These are phyloP conservation scores for Lynx canadensis DNA, from an alignment of 2,113 vertebrate species.

Conservation along the genomic window DNA sequence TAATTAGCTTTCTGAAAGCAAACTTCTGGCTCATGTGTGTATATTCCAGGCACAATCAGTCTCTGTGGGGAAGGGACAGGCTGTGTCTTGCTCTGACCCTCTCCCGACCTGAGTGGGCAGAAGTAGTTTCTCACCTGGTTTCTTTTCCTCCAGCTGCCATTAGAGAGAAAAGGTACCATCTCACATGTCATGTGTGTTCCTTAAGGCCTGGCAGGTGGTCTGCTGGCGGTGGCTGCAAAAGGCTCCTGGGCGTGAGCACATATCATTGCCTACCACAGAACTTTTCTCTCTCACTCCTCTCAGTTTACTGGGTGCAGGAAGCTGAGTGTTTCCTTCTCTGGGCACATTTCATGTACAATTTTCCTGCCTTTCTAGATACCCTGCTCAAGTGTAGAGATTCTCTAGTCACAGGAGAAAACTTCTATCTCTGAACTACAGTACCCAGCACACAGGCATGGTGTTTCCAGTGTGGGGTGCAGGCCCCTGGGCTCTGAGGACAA, in stretches of 20 bases:
- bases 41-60: background rate
- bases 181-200: background rate
- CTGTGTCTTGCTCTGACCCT: background rate
- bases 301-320: too few relatives aligned
- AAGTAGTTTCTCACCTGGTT: background rate
- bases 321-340: background rate
- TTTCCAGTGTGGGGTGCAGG: background rate
- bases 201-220: background rate
- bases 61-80: background rate
- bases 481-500: background rate
- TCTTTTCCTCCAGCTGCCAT: background rate
- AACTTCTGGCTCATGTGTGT: background rate
- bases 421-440: background rate
- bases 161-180: background rate
- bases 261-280: background rate
- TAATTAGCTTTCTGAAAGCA: background rate
- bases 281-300: background rate
- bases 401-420: background rate
- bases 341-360: background rate
- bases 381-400: background rate
- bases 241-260: background rate
- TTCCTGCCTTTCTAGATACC: background rate
- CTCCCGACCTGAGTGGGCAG: background rate
- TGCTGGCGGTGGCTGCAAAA: background rate
- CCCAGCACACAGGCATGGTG: fast-evolving